These are phyloP conservation scores for Cinclus mexicanus DNA, from an alignment of 2,113 vertebrate genomes.

Conservation along the genomic window DNA sequence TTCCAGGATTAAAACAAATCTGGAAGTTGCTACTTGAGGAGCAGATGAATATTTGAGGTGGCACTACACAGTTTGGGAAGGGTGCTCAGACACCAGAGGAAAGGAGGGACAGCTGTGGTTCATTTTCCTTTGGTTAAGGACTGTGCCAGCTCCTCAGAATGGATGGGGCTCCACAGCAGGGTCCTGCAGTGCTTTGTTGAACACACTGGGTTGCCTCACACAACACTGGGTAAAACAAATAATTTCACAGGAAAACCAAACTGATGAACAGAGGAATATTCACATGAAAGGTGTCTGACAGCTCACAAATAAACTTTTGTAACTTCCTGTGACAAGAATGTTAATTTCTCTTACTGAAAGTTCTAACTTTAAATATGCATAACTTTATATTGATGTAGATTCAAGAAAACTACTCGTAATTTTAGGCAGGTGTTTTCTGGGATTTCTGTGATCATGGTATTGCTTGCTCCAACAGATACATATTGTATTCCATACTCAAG, in stretches of 20 bases:
- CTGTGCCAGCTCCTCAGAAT: not conserved
- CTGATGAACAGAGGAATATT: not conserved
- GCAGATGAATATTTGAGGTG: not conserved
- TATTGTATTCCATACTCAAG: not conserved
- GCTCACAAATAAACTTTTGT: not conserved
- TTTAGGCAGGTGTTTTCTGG: not conserved
- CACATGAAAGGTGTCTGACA: not conserved
- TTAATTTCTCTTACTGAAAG: not conserved
- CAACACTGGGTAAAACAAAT: not conserved
- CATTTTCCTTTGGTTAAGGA: not conserved
- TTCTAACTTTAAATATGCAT: not conserved
- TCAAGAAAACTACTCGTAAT: not conserved
- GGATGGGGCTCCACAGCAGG: not conserved
- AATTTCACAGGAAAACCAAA: not conserved
- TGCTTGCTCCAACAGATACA: not conserved
- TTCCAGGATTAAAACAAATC: not conserved
- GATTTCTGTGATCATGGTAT: not conserved
- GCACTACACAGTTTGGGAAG: not conserved
- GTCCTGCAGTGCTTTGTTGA: not conserved
- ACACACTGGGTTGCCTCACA: not conserved
- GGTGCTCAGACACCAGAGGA: not conserved
- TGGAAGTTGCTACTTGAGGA: not conserved
- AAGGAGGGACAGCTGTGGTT: not conserved
- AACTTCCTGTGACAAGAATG: not conserved
- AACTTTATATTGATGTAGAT: not conserved